Percentiles rank a stretch among this genome's conserved stretches.
phyloP scores from a whole-genome alignment of 2,113 vertebrate genomes.

The Poeciliopsis retropinna region DNA sequence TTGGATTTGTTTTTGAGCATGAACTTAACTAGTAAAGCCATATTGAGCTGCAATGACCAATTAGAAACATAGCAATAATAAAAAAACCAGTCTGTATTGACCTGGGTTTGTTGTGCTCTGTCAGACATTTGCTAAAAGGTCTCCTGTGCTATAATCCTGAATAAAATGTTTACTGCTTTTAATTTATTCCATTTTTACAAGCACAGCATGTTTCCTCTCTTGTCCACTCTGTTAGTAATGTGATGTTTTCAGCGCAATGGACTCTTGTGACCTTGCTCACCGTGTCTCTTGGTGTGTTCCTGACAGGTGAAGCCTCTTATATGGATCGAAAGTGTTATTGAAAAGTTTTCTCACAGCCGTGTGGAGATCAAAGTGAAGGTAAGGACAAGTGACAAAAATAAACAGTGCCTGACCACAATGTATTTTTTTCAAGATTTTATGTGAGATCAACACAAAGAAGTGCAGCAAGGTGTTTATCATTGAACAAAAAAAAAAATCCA shows the following conservation, averaged over 20 bases:
- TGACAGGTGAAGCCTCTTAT: constrained; percentile 85
- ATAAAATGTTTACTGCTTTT: not conserved
- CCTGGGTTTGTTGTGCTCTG: not conserved
- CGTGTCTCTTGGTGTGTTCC: constrained; percentile 11
- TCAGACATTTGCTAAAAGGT: not conserved
- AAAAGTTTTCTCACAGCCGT: constrained; percentile 85
- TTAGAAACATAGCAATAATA: not conserved
- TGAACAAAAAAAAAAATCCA: no score
- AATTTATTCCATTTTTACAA: constrained; percentile 5
- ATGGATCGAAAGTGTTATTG: constrained; percentile 86
- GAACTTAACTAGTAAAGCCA: not conserved
- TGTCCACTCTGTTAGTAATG: constrained; percentile 7
- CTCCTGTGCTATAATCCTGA: not conserved
- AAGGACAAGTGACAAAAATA: constrained; percentile 48
- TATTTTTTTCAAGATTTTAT: not conserved
- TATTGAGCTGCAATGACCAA: not conserved
- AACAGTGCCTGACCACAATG: not conserved
- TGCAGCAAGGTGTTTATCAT: no score
- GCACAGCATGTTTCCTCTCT: constrained; percentile 15
- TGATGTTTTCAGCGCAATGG: constrained; percentile 29
- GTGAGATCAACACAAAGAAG: no score
- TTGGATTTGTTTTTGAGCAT: not conserved
- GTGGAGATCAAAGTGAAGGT: constrained; percentile 88
- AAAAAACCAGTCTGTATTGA: not conserved
- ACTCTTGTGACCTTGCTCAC: constrained; percentile 58